Conservation (phyloP, 1,140 invertebrate species). For the Stegodyphus mimosarum region DNA sequence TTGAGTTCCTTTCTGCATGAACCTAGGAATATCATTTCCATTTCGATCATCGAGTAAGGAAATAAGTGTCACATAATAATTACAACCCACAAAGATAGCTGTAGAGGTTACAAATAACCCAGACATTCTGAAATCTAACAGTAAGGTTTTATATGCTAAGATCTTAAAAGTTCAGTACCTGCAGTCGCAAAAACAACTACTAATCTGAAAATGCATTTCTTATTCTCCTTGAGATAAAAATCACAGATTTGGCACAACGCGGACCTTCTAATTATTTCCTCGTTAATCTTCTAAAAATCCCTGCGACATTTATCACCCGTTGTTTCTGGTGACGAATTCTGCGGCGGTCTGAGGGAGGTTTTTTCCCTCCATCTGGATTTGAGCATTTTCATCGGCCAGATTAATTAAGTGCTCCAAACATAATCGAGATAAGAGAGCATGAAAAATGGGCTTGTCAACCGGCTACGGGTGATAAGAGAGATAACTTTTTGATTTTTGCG, state of each 20-base stretch:
- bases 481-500: background rate
- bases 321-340: constrained; percentile 6
- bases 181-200: too few relatives aligned
- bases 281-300: constrained; percentile 11
- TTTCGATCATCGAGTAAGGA: too few relatives aligned
- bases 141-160: too few relatives aligned
- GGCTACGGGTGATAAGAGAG: background rate
- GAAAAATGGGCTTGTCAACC: constrained; percentile 1
- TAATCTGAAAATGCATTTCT: too few relatives aligned
- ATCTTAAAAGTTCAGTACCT: too few relatives aligned
- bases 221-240: too few relatives aligned
- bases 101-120: too few relatives aligned
- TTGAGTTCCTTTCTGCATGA: too few relatives aligned
- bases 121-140: too few relatives aligned
- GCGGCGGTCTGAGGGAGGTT: background rate
- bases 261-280: constrained; percentile 9
- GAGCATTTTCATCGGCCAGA: background rate
- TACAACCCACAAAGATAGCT: too few relatives aligned
- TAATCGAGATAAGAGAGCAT: constrained; percentile 5
- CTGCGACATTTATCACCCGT: background rate
- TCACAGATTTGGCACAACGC: background rate
- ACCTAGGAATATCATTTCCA: too few relatives aligned
- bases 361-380: background rate
- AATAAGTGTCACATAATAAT: too few relatives aligned
- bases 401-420: constrained; percentile 14